Conservation (phyloP, 1,140 invertebrate genomes). For the Dreissena rostriformis region DNA sequence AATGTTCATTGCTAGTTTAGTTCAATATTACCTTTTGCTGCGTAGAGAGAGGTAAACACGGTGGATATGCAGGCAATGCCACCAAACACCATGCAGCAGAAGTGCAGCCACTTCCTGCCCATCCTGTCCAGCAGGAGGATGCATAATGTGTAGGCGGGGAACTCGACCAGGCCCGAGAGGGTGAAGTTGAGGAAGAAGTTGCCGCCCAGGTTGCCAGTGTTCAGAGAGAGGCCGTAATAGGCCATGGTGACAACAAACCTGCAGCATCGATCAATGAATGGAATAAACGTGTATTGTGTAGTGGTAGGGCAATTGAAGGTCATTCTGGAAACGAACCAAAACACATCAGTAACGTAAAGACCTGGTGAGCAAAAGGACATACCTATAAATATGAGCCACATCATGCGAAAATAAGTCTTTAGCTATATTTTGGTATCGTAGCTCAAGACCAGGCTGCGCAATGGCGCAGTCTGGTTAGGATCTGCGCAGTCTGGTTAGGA, state of each 20-base stretch:
- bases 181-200: conserved; percentile 75
- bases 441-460: too few species aligned
- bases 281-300: too few species aligned
- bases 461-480: too few species aligned
- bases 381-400: too few species aligned
- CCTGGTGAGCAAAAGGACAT: too few species aligned
- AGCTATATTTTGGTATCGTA: too few species aligned
- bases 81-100: conserved; percentile 53
- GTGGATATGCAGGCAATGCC: conserved; percentile 57
- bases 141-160: conserved; percentile 84
- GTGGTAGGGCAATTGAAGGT: too few species aligned
- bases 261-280: neutral
- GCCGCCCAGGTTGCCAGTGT: conserved; percentile 68
- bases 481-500: too few species aligned
- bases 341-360: too few species aligned
- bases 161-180: conserved; percentile 86
- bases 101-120: conserved; percentile 59
- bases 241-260: conserved; percentile 82
- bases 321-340: too few species aligned
- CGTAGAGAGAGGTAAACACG: conserved; percentile 58
- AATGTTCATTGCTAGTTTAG: too few species aligned
- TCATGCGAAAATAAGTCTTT: too few species aligned
- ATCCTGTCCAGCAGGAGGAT: conserved; percentile 62
- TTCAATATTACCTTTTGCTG: conserved; percentile 28
- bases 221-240: conserved; percentile 85